Percentiles rank a stretch among this genome's conserved stretches.
phyloP scores from a whole-genome alignment of 2,797 vertebrate genomes.

The Chromobotia macracanthus region DNA sequence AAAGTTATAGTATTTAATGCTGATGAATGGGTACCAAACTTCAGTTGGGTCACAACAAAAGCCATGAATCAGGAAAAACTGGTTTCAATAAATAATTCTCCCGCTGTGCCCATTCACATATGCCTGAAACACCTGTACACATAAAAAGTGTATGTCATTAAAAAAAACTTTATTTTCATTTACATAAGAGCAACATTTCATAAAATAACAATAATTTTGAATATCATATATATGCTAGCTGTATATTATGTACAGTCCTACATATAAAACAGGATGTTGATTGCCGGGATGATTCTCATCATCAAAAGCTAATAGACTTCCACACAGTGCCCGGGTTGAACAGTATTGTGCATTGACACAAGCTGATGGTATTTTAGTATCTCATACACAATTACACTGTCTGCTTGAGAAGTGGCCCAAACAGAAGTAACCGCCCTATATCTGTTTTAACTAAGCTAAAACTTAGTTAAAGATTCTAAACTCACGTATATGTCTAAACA shows the following conservation, averaged over 20 bases:
- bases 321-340: slow-evolving; percentile 41
- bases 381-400: slow-evolving; percentile 10
- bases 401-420: slow-evolving; percentile 4
- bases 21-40: not conserved
- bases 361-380: slow-evolving; percentile 20
- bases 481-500: slow-evolving; percentile 6
- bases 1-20: not conserved
- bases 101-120: not conserved
- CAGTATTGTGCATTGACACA: slow-evolving; percentile 31
- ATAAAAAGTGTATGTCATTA: slow-evolving; percentile 19
- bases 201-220: slow-evolving; percentile 62
- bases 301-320: slow-evolving; percentile 53
- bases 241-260: slow-evolving; percentile 59
- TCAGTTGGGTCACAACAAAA: slow-evolving; percentile 27
- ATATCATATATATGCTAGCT: slow-evolving; percentile 56
- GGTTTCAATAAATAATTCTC: not conserved
- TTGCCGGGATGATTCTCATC: slow-evolving; percentile 36
- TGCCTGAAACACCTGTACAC: not conserved
- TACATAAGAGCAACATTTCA: slow-evolving; percentile 63
- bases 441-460: slow-evolving; percentile 25
- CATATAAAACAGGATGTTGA: slow-evolving; percentile 61
- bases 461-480: not conserved
- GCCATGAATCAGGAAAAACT: not conserved
- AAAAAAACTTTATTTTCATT: slow-evolving; percentile 48
- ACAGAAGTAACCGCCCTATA: slow-evolving; percentile 10